Conservation (phyloP, 2,888 invertebrate genomes). For the Ophion obscuratus region DNA sequence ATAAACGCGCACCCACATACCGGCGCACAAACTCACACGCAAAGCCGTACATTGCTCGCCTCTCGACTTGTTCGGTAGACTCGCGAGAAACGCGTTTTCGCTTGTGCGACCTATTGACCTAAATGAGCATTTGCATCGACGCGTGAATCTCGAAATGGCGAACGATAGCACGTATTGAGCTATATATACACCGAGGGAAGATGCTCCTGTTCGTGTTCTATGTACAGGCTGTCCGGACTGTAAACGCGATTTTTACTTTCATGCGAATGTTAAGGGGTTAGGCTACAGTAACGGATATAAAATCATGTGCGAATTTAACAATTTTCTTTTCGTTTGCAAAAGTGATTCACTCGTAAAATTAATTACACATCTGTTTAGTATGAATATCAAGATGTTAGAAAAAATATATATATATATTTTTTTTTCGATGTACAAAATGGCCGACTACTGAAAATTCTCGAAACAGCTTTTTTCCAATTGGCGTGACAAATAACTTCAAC, state of each 20-base stretch:
- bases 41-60: slow-evolving; percentile 50
- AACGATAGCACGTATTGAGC: slow-evolving; percentile 48
- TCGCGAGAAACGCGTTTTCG: slow-evolving; percentile 59
- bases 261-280: not conserved
- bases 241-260: not conserved
- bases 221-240: no score
- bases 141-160: slow-evolving; percentile 52
- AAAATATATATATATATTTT: no score
- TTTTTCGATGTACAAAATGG: no score
- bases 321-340: no score
- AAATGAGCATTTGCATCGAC: slow-evolving; percentile 73
- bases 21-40: slow-evolving; percentile 43
- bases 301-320: no score
- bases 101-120: slow-evolving; percentile 76
- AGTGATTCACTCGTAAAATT: no score
- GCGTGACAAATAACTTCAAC: no score
- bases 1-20: slow-evolving; percentile 47
- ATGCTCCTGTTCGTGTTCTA: not conserved
- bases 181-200: slow-evolving; percentile 10
- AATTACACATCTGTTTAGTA: no score
- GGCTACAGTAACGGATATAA: no score
- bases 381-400: no score
- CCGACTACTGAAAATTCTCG: no score
- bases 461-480: no score
- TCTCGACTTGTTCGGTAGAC: slow-evolving; percentile 40